Evolutionary conservation across 2,797 vertebrate species (phyloP).

Genomic region (Poeciliopsis paucimaculata): DNA sequence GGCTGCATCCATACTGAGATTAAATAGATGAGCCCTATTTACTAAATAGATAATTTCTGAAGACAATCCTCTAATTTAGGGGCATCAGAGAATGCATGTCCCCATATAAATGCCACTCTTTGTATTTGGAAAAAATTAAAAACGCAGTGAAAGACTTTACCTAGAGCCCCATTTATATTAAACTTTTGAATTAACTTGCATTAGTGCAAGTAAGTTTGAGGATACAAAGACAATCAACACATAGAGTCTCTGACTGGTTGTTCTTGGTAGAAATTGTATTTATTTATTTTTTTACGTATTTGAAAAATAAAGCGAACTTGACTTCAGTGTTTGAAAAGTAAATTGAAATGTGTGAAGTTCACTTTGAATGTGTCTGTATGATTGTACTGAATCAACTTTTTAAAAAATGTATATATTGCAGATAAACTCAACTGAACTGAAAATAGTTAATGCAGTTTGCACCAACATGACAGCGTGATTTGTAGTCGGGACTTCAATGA

Average conservation of each 20-base stretch:
- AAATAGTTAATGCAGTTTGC: slow-evolving; percentile 17
- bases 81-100: neutral
- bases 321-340: neutral
- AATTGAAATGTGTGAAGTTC: neutral
- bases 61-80: neutral
- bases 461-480: slow-evolving; percentile 16
- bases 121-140: too few species aligned
- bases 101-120: too few species aligned
- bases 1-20: neutral
- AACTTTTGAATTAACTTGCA: neutral
- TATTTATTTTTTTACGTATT: neutral
- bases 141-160: neutral
- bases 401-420: neutral
- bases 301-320: neutral
- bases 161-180: neutral
- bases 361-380: neutral
- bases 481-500: slow-evolving; percentile 37
- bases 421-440: neutral
- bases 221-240: neutral
- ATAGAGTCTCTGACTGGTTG: neutral
- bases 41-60: neutral
- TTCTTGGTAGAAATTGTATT: neutral
- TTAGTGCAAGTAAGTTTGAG: neutral
- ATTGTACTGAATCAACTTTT: neutral
- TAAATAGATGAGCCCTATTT: neutral